Evolutionary conservation across 1,140 invertebrate genomes (phyloP).

Genomic region (Achroia grisella): DNA sequence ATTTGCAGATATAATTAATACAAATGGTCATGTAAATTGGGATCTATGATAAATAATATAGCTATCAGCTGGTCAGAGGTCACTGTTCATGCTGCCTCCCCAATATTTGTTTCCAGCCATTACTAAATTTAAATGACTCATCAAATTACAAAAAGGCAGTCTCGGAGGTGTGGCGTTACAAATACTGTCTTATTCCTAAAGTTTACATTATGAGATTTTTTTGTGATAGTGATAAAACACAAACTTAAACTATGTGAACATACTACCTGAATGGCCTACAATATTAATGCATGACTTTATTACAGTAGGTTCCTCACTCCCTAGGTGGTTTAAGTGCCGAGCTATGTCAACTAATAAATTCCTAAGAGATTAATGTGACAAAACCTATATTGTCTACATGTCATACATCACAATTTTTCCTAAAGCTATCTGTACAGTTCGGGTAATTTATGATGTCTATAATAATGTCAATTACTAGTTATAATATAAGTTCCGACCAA

Average conservation of each 20-base stretch:
- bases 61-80: conserved; percentile 57
- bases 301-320: conserved; percentile 48
- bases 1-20: conserved; percentile 75
- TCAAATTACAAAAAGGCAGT: conserved; percentile 73
- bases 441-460: conserved; percentile 45
- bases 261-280: conserved; percentile 57
- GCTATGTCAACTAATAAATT: conserved; percentile 63
- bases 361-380: conserved; percentile 69
- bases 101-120: conserved; percentile 41
- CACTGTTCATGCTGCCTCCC: conserved; percentile 50
- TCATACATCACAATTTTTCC: conserved; percentile 75
- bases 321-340: conserved; percentile 62
- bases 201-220: conserved; percentile 71
- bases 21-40: conserved; percentile 72
- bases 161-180: conserved; percentile 70
- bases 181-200: conserved; percentile 69
- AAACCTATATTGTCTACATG: conserved; percentile 74
- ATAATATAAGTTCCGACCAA: conserved; percentile 22
- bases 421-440: conserved; percentile 74
- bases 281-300: conserved; percentile 52
- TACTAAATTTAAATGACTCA: conserved; percentile 59
- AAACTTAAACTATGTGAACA: conserved; percentile 70
- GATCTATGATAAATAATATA: conserved; percentile 67
- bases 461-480: conserved; percentile 43
- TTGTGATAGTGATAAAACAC: conserved; percentile 70